A percentile compares a stretch with the other conserved stretches of the same genome.
These are phyloP conservation scores for Pionites leucogaster DNA, from an alignment of 2,113 vertebrate species.

Conservation along the genomic window DNA sequence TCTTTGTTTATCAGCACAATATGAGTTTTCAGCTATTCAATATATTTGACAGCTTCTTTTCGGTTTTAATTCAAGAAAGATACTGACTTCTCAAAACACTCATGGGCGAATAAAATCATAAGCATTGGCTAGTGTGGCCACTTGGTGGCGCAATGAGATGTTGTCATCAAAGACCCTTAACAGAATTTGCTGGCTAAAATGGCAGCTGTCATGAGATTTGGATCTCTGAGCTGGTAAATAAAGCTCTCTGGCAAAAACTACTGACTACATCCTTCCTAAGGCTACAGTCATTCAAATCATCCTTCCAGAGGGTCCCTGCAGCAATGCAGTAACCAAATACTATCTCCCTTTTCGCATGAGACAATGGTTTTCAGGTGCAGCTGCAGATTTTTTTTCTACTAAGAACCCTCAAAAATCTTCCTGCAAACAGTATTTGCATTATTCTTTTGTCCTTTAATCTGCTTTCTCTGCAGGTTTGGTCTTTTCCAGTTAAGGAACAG, in stretches of 20 bases:
- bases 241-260: neutral
- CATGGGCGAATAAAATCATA: neutral
- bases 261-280: neutral
- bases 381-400: neutral
- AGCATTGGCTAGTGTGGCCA: neutral
- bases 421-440: neutral
- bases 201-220: neutral
- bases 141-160: slow-evolving; percentile 41
- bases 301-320: neutral
- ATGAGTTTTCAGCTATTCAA: neutral
- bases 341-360: neutral
- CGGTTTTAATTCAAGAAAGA: neutral
- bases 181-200: neutral
- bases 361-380: neutral
- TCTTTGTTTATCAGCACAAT: neutral
- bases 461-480: neutral
- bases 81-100: neutral
- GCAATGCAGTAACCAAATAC: neutral
- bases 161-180: neutral
- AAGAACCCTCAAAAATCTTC: neutral
- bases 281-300: neutral
- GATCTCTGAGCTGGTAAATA: neutral
- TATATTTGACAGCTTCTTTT: neutral
- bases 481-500: neutral
- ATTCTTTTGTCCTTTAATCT: neutral